phyloP scores from a whole-genome alignment of 1,140 invertebrate species.

The Oreohelix idahoensis region DNA sequence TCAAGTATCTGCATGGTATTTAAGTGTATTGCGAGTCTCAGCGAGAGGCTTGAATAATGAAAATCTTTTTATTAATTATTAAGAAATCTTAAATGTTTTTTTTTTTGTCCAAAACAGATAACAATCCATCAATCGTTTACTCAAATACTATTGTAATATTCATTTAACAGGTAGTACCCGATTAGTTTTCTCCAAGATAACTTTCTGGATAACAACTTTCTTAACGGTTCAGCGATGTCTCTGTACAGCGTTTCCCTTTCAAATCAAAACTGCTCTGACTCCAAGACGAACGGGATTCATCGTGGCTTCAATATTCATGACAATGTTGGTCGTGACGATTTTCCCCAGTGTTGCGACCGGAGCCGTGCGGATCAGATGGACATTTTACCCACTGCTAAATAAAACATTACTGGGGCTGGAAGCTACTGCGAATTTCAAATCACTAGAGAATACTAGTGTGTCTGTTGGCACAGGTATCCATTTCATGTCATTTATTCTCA shows the following conservation, averaged over 20 bases:
- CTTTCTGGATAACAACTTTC: background rate
- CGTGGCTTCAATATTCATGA: background rate
- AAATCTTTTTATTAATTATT: no score
- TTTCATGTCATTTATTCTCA: background rate
- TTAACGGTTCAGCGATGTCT: conserved; percentile 2
- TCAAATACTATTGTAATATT: background rate
- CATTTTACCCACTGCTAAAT: background rate
- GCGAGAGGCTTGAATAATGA: no score
- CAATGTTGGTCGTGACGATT: background rate
- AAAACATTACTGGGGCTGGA: background rate
- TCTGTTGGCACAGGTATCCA: background rate
- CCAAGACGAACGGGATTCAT: background rate
- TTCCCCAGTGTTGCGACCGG: background rate
- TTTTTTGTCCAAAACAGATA: no score
- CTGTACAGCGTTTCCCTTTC: background rate
- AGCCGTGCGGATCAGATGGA: background rate
- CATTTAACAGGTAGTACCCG: background rate
- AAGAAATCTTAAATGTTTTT: no score
- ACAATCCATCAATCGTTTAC: no score
- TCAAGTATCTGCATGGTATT: no score
- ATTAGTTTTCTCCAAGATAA: background rate
- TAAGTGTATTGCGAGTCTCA: no score
- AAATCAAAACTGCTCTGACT: background rate
- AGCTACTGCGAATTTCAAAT: background rate
- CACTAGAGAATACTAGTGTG: background rate